Evolutionary conservation across 2,888 invertebrate species (phyloP).

Genomic region (Ectemnius continuus): DNA sequence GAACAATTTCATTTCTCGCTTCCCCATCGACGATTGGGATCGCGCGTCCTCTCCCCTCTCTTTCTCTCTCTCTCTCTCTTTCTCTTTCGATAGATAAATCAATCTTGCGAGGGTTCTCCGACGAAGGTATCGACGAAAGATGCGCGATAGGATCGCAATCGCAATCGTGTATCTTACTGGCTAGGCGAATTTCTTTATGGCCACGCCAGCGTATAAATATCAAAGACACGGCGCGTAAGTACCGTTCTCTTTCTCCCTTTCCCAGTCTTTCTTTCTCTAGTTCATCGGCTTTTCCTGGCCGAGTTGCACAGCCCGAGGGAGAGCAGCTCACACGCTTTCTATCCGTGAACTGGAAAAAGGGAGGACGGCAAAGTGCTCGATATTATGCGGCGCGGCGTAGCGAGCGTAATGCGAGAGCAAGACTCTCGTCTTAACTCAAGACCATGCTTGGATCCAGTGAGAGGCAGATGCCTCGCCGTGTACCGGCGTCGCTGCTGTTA

Average conservation of each 20-base stretch:
- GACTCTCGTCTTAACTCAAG: too few relatives aligned
- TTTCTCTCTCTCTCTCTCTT: background rate
- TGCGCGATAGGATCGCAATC: background rate
- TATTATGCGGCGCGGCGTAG: too few relatives aligned
- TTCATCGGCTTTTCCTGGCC: background rate
- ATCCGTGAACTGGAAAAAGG: too few relatives aligned
- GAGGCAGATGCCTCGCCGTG: too few relatives aligned
- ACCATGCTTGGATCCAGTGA: too few relatives aligned
- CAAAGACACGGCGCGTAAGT: conserved; percentile 20
- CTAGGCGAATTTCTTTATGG: conserved; percentile 26
- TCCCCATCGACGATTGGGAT: conserved; percentile 2
- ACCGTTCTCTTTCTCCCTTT: conserved; percentile 14
- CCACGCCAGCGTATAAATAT: conserved; percentile 38
- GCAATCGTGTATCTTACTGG: background rate
- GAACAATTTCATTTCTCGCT: conserved; percentile 8
- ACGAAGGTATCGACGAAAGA: background rate
- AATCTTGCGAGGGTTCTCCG: background rate
- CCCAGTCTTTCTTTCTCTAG: background rate
- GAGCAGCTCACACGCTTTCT: background rate
- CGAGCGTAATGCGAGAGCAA: too few relatives aligned
- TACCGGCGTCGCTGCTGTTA: too few relatives aligned
- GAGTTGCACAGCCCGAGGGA: background rate
- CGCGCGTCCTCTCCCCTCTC: background rate
- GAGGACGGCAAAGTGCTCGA: too few relatives aligned
- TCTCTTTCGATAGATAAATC: background rate